Conservation (phyloP, 2,888 invertebrate species). For the Lamellibrachia satsuma region DNA sequence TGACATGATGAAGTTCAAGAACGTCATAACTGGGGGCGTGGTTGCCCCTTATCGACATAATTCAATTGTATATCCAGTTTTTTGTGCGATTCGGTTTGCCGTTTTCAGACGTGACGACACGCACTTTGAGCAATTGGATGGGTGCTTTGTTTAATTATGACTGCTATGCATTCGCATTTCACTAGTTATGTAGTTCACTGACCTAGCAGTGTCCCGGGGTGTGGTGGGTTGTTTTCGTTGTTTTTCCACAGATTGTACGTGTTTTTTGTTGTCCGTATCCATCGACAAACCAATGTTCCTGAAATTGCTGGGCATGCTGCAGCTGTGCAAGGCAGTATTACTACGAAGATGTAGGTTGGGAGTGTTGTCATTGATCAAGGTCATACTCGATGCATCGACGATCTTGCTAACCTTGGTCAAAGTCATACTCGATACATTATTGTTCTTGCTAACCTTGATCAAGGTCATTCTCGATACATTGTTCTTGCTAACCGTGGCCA, state of each 20-base stretch:
- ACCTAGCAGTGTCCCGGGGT: background rate
- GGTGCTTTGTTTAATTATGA: conserved; percentile 9
- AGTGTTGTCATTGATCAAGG: background rate
- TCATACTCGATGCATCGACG: background rate
- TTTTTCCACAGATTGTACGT: conserved; percentile 13
- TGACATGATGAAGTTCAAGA: background rate
- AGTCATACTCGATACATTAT: background rate
- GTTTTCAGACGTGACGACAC: background rate
- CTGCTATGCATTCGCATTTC: conserved; percentile 12
- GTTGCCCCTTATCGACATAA: background rate
- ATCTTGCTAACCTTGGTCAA: background rate
- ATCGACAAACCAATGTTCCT: background rate
- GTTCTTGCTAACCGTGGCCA: too few relatives aligned
- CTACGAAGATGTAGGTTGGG: background rate
- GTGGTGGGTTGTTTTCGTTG: background rate
- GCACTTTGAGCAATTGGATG: background rate
- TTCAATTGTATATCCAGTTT: background rate
- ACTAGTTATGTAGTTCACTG: background rate
- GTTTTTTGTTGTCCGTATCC: background rate
- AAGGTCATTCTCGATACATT: background rate
- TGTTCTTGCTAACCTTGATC: background rate
- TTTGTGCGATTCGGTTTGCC: background rate
- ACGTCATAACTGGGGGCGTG: background rate
- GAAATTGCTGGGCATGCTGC: background rate
- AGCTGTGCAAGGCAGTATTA: background rate